Conservation (phyloP, 2,888 invertebrate genomes). For the Chouioia cunea region DNA sequence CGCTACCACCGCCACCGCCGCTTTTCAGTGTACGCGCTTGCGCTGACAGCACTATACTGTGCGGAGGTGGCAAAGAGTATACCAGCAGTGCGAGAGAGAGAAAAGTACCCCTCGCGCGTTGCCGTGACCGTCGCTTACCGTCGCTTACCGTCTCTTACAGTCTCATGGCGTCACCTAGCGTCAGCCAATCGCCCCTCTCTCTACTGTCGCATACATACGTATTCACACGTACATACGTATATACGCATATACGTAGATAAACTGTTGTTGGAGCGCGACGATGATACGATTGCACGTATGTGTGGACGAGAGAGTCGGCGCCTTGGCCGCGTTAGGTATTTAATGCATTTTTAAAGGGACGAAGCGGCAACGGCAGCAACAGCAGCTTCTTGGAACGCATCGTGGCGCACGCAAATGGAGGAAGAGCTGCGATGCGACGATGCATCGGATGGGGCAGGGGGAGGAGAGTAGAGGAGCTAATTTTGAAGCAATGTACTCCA, state of each 20-base stretch:
- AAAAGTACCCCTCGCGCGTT: constrained; percentile 5
- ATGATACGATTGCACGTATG: too few species aligned
- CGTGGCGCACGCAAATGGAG: background rate
- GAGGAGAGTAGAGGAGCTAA: too few species aligned
- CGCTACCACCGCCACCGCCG: constrained; percentile 20
- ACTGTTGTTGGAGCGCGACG: too few species aligned
- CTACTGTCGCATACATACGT: too few species aligned
- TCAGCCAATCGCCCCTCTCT: too few species aligned
- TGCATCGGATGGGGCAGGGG: too few species aligned
- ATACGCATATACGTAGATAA: too few species aligned
- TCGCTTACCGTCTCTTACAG: constrained; percentile 2
- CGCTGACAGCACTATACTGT: constrained; percentile 1
- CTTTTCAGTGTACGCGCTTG: background rate
- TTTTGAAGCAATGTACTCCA: too few species aligned
- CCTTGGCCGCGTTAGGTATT: constrained; percentile 30
- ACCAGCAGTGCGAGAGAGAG: constrained; percentile 20
- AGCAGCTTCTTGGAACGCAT: constrained; percentile 1
- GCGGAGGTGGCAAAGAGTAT: background rate
- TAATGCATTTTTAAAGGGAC: constrained; percentile 45
- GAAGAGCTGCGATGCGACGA: too few species aligned
- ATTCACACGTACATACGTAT: too few species aligned
- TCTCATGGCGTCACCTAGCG: too few species aligned
- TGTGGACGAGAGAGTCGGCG: background rate
- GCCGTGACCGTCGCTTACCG: constrained; percentile 8
- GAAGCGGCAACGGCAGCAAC: background rate